Evolutionary conservation across 53 echinoderm and acorn worm genomes (phyloP).

Genomic region (Stichopus horrens): DNA sequence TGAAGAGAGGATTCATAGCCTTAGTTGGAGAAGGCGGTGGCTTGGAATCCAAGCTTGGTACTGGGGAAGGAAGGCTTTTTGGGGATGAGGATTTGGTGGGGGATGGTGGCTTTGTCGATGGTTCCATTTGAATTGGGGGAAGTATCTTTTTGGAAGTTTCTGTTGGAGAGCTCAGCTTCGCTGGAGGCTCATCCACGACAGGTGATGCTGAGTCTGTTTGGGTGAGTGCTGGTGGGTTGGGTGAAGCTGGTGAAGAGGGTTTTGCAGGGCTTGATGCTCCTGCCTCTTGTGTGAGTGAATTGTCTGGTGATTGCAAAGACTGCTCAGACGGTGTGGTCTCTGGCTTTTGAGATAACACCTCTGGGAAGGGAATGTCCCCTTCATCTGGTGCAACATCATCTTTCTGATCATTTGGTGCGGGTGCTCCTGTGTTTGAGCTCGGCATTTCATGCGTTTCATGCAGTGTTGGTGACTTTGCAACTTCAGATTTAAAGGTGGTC

Average conservation of each 20-base stretch:
- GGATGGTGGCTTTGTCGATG: not conserved
- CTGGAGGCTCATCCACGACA: slow-evolving; percentile 9
- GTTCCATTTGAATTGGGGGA: not conserved
- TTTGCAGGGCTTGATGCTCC: slow-evolving; percentile 10
- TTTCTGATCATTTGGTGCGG: not conserved
- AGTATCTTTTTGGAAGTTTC: not conserved
- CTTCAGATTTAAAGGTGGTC: not conserved
- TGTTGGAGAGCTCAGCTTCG: not conserved
- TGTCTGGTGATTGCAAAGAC: not conserved
- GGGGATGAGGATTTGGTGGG: not conserved
- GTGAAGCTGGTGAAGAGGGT: slow-evolving; percentile 1
- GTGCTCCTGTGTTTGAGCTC: not conserved
- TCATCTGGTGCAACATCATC: slow-evolving; percentile 16
- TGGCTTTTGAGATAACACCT: slow-evolving; percentile 2
- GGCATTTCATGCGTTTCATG: not conserved
- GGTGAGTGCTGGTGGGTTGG: not conserved
- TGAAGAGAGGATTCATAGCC: slow-evolving; percentile 14
- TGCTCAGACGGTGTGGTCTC: not conserved
- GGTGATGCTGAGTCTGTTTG: not conserved
- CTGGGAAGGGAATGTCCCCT: slow-evolving; percentile 15
- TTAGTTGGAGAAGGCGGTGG: slow-evolving; percentile 7
- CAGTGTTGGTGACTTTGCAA: not conserved
- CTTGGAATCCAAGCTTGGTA: not conserved
- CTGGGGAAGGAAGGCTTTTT: not conserved
- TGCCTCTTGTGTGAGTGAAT: slow-evolving; percentile 23